Base-by-base conservation (phyloP, 1,140 invertebrate species). In the Heliconius congener region DNA sequence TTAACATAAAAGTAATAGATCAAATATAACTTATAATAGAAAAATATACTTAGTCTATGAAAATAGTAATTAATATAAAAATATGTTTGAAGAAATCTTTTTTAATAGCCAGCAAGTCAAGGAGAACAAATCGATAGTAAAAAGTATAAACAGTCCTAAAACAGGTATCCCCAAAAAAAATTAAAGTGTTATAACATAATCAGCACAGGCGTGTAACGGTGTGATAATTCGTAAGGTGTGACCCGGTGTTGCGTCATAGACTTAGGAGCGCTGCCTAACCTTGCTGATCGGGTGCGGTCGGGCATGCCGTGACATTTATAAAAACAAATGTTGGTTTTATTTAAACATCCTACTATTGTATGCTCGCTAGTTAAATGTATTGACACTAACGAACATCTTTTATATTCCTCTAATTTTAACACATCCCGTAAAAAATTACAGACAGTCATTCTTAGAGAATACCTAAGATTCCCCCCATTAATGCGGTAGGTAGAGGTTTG, bases 181-280 rank as follows among this genome's bases (percentile, higher is more conserved):
- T 9, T 23, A 60, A 37, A 60, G 2, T 23, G 19, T 11, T 27
- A 60, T 13, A 66, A n/a, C 11, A 30, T 27, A 66, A n/a, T 34
- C 19, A 42, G 27, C 13, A 50, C 79, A 79, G 71, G 50, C 60
- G 18, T 79, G 57, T 77, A 66, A 78, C 74, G 37, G 77, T 46
- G 77, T 81, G 66, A 84, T 81, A 82, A 76, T 78, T 79, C 72
- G 71, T 72, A 78, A 80, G 80, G 80, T 78, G 82, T 78, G 82
- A 83, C 83, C 79, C 71, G 79, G 76, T 46, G 77, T 85, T 81
- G 55, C 82, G 80, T 85, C 82, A 83, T 55, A 73, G 76, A 82
- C 73, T 83, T 81, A 82, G 80, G 77, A 81, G 81, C 78, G 76
- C 76, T 84, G 73, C 37, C 77, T 66, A 79, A 76, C 81, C 73